Conservation (phyloP, 2,113 vertebrate species). For the Leucopsar rothschildi region DNA sequence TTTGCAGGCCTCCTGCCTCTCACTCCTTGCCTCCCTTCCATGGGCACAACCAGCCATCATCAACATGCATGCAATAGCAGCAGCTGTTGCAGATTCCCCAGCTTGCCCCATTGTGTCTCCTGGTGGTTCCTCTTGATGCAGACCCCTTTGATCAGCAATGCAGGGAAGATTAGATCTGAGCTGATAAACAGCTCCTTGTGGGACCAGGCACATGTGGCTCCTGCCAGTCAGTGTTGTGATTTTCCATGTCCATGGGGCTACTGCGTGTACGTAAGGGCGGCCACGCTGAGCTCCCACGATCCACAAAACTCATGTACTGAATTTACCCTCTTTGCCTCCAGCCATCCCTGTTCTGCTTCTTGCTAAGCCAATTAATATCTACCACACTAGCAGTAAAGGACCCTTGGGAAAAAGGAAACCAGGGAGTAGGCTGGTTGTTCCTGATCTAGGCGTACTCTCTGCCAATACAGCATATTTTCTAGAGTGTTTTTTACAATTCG, state of each 20-base stretch:
- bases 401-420: constrained; percentile 21
- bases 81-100: accelerated
- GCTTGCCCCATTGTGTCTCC: not conserved
- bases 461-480: constrained; percentile 49
- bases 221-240: accelerated
- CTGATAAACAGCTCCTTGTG: not conserved
- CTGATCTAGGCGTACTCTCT: not conserved
- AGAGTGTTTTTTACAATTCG: constrained; percentile 7
- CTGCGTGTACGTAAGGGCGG: accelerated
- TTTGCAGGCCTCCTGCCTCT: not conserved
- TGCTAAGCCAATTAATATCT: constrained; percentile 5
- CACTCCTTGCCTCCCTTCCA: not conserved
- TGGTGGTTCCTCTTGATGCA: not conserved
- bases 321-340: constrained; percentile 18
- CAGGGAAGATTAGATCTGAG: not conserved
- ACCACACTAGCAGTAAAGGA: not conserved
- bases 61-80: accelerated
- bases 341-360: constrained; percentile 3
- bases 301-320: not conserved
- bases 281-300: not conserved
- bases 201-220: not conserved
- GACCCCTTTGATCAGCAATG: not conserved
- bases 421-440: constrained; percentile 20
- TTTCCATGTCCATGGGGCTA: accelerated
- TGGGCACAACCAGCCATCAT: not conserved